Evolutionary conservation across 2,113 vertebrate genomes (phyloP), one percentile per base, ranked within the genome.

Genomic region (Salvelinus sp.): DNA sequence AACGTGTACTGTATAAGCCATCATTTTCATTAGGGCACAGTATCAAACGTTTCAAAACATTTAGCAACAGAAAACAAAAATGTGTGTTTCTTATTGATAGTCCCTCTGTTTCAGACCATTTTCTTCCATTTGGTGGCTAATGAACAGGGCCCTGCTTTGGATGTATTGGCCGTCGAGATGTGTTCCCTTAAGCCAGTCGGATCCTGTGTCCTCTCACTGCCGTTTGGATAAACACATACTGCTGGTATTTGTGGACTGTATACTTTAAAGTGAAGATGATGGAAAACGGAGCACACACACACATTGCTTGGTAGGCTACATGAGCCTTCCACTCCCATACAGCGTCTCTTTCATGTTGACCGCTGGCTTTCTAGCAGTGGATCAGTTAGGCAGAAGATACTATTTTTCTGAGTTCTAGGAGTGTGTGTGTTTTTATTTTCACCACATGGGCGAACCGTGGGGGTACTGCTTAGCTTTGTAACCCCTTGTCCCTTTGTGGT

Each of bases 1-100:
- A 69, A 81, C 80, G 76, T 85, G 76, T 77, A 84, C 54, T 74
- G 20, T 79, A 70, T 57, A 79, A 18, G 50, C 50, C 14, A 18
- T 77, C 4, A 44, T 23, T 23, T 16, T 54, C 50, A 5, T 54
- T 54, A 18, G 50, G 38, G 38, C 38, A 44, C 38, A 44, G 9
- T 44, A 44, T 10, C 38, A 44, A 44, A 44, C 38, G 7, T 44
- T 44, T 44, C 38, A 44, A 54, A 54, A 54, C 16, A 14, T 54
- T 54, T 54, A 2, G 9, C 50, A 54, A 44, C 38, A 44, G 16
- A 18, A 54, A 54, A 54, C 50, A 18, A 54, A 54, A 18, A 54
- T 16, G 0, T 18, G 50, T 18, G 16, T 54, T 54, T 54, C 38
- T 54, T 5, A 54, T 54, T 54, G 50, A 54, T 18, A 18, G 38